These are phyloP conservation scores for Noctua janthe DNA, from an alignment of 2,888 invertebrate genomes.

Conservation along the genomic window DNA sequence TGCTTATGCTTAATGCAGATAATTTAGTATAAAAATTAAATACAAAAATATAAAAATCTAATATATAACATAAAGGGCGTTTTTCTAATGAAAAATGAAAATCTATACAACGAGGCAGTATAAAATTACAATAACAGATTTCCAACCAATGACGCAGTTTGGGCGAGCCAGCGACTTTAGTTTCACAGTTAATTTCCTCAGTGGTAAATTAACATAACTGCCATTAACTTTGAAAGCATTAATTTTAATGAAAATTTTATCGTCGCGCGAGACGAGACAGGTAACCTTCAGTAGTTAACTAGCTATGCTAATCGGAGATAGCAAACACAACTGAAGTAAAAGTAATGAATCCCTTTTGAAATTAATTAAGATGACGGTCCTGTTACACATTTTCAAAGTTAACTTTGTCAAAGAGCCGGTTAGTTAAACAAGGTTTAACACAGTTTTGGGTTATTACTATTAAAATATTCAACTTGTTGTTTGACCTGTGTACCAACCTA, in stretches of 20 bases:
- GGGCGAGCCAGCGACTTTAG: neutral
- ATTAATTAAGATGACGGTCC: conserved; percentile 75
- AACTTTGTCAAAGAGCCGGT: conserved; percentile 76
- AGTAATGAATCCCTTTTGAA: conserved; percentile 72
- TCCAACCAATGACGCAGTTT: neutral
- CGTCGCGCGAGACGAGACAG: neutral
- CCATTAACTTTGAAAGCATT: neutral
- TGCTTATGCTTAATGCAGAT: too few relatives aligned
- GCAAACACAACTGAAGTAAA: conserved; percentile 64
- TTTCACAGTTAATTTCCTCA: neutral
- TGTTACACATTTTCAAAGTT: conserved; percentile 74
- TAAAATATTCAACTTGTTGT: conserved; percentile 27
- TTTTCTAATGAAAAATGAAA: too few relatives aligned
- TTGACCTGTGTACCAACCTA: neutral
- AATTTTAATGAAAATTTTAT: neutral
- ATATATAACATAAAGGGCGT: too few relatives aligned
- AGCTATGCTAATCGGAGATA: conserved; percentile 48
- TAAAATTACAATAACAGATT: neutral
- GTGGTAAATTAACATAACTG: neutral
- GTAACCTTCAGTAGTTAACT: conserved; percentile 10
- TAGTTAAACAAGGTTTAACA: conserved; percentile 78
- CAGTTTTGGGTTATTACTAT: conserved; percentile 65
- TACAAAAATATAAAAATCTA: too few relatives aligned
- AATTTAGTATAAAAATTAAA: too few relatives aligned
- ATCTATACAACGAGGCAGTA: too few relatives aligned